These are phyloP conservation scores for Dendrolimus punctatus DNA, from an alignment of 1,140 invertebrate genomes.

Conservation along the genomic window DNA sequence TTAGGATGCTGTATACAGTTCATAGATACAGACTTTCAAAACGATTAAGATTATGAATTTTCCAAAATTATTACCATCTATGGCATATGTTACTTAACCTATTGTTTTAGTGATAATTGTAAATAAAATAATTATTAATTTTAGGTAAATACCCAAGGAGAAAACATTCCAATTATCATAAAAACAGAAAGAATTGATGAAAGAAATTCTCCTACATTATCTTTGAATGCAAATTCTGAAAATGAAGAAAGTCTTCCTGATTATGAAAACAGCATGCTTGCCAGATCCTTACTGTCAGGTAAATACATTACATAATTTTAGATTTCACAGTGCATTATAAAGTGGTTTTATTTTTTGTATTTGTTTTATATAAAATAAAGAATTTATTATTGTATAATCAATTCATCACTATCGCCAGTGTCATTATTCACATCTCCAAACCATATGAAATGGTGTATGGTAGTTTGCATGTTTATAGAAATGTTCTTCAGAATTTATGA, in stretches of 20 bases:
- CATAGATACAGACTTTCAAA: too few species aligned
- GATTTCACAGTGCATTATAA: too few species aligned
- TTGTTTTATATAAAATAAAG: background rate
- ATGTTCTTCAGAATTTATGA: too few species aligned
- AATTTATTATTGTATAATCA: too few species aligned
- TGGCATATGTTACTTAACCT: background rate
- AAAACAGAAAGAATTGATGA: slow-evolving; percentile 58
- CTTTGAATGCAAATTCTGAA: slow-evolving; percentile 35
- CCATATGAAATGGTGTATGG: too few species aligned
- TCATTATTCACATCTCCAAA: too few species aligned
- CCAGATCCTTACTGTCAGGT: slow-evolving; percentile 67
- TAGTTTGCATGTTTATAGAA: too few species aligned
- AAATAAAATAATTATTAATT: slow-evolving; percentile 11
- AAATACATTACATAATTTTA: slow-evolving; percentile 4
- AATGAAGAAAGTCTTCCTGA: slow-evolving; percentile 60
- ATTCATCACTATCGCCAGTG: too few species aligned
- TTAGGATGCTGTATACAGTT: too few species aligned
- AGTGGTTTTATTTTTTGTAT: background rate
- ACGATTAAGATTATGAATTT: too few species aligned
- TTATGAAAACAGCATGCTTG: slow-evolving; percentile 71
- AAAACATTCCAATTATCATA: slow-evolving; percentile 44
- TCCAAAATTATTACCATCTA: too few species aligned
- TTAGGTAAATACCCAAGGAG: slow-evolving; percentile 32
- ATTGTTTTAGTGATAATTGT: background rate
- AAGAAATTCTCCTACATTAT: slow-evolving; percentile 31